Conservation (phyloP, 2,888 invertebrate species). For the Orthosia cruda region DNA sequence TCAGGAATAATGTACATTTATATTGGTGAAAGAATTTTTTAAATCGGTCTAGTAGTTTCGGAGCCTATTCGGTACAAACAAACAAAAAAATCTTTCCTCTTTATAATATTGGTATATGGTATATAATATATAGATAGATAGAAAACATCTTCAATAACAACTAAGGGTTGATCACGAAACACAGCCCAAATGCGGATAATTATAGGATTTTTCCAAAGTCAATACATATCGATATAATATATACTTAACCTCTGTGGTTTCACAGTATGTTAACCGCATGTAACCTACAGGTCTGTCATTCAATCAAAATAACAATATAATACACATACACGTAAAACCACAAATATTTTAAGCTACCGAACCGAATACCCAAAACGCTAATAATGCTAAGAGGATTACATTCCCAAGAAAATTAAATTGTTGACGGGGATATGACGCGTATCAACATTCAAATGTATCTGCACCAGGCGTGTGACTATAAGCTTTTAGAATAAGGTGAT, state of each 20-base stretch:
- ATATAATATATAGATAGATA: no score
- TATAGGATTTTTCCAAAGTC: neutral
- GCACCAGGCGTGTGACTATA: no score
- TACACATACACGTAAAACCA: conserved; percentile 26
- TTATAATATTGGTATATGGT: no score
- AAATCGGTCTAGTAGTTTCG: no score
- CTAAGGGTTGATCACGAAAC: neutral
- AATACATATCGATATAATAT: neutral
- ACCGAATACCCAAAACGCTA: conserved; percentile 27
- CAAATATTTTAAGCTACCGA: conserved; percentile 34
- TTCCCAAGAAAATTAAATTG: conserved; percentile 63
- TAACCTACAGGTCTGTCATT: conserved; percentile 5
- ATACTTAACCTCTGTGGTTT: conserved; percentile 6
- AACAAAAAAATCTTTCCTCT: no score
- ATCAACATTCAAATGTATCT: conserved; percentile 6
- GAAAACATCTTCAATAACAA: neutral
- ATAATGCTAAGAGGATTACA: conserved; percentile 59
- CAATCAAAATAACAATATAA: conserved; percentile 33
- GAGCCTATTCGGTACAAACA: no score
- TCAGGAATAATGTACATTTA: no score
- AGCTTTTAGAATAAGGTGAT: no score
- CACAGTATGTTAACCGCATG: conserved; percentile 21
- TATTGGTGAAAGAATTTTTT: no score
- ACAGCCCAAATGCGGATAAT: neutral
- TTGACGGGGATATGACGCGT: conserved; percentile 28